Evolutionary conservation across 2,113 vertebrate genomes (phyloP).

Genomic region (Hyaena hyaena): DNA sequence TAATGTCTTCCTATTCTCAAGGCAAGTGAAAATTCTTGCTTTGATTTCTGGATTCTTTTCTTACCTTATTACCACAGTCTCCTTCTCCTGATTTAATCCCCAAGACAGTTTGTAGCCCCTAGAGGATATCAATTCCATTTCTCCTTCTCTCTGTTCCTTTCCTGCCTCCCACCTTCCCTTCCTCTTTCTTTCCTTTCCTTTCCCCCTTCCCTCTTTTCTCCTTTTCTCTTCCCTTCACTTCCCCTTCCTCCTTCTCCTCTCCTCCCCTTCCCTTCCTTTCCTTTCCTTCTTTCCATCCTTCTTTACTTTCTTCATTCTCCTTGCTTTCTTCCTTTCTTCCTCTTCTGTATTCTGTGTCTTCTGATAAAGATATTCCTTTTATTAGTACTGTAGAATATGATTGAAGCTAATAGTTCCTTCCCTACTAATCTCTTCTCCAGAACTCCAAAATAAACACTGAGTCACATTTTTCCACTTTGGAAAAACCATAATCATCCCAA

Average conservation of each 20-base stretch:
- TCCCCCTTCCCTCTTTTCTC: not conserved
- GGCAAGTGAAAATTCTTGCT: not conserved
- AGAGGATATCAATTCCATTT: not conserved
- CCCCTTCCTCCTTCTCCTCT: not conserved
- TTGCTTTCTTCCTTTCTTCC: not conserved
- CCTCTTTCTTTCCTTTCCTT: not conserved
- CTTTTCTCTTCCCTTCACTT: not conserved
- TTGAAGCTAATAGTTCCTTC: not conserved
- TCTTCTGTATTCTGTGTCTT: not conserved
- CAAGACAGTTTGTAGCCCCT: not conserved
- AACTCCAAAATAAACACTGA: not conserved
- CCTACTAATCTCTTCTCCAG: not conserved
- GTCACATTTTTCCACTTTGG: not conserved
- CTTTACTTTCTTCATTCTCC: not conserved
- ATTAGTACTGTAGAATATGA: not conserved
- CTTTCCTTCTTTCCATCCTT: accelerated
- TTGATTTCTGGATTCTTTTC: not conserved
- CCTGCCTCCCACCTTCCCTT: not conserved
- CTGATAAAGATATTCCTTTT: not conserved
- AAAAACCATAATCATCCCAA: not conserved
- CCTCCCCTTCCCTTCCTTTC: not conserved
- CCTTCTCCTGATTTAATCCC: not conserved
- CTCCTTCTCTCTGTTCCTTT: not conserved
- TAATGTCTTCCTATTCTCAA: not conserved
- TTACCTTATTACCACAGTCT: not conserved